Base-by-base conservation (phyloP, 2,797 vertebrate genomes). In the Rhinophrynus dorsalis region DNA sequence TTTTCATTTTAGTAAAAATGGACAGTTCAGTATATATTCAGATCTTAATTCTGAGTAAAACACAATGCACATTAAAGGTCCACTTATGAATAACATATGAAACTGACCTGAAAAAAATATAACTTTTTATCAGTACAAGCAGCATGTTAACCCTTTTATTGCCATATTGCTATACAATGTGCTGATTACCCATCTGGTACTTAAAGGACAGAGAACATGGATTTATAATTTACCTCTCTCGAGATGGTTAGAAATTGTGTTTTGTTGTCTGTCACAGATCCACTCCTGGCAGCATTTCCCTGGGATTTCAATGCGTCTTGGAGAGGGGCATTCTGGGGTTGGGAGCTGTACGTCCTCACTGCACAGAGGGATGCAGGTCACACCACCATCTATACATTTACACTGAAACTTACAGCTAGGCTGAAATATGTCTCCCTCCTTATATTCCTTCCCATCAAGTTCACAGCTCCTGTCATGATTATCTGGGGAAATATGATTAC, bases 261-360 rank as follows among this genome's bases (percentile, higher is more conserved):
- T 83, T 61, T 84, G 75, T n/a, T 80, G 79, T 78, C 82, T 85
- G 68, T 94, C 90, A 1, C 97, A 99, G 81, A 95, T 84, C 97
- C 97, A 99, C 74, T 96, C 92, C 0, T 88, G 93, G 76, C 97
- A 99, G 89, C 97, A 99, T 75, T 91, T 93, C 17, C 95, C 96
- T 0, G 91, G 94, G 2, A 95, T 72, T 27, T 87, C 85, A 6
- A 96, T 52, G 0, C 80, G 84, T 40, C 84, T 89, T 0, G 97
- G 96, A 73, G 85, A 52, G 15, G 93, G 96, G 52, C 97, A 99
- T 79, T 97, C 94, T 0, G 88, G 79, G 26, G 82, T 90, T 68
- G 95, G 93, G 58, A 94, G 88, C 18, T 83, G 90, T 1, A 83
- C 50, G 0, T 85, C 86, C 74, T 95, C 79, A 1, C 85, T 89